phyloP scores from a whole-genome alignment of 2,797 vertebrate species.

The Brotula barbata region DNA sequence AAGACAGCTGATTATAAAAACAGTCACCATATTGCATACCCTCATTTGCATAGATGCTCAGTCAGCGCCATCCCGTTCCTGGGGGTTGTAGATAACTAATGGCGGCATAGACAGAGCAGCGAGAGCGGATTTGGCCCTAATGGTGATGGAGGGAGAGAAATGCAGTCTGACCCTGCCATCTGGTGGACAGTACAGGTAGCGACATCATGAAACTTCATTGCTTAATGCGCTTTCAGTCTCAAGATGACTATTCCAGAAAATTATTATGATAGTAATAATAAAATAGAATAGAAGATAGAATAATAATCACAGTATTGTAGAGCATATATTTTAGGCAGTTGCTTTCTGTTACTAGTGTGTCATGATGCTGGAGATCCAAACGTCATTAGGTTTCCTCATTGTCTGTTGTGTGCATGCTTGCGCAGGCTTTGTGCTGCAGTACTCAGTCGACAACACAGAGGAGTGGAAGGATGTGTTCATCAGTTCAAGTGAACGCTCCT shows the following conservation, averaged over 20 bases:
- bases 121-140: constrained; percentile 24
- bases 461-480: constrained; percentile 98
- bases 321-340: too few species aligned
- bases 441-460: constrained; percentile 97
- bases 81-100: constrained; percentile 72
- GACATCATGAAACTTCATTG: not conserved
- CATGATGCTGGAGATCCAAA: too few species aligned
- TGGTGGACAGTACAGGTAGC: constrained; percentile 49
- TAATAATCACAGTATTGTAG: too few species aligned
- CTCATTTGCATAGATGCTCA: constrained; percentile 71
- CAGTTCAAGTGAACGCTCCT: constrained; percentile 92
- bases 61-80: constrained; percentile 70
- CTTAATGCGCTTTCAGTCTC: too few species aligned
- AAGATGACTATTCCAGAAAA: too few species aligned
- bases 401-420: not conserved
- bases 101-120: constrained; percentile 55
- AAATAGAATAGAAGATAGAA: too few species aligned
- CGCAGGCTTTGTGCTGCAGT: constrained; percentile 94
- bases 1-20: constrained; percentile 52
- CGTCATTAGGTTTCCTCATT: too few species aligned
- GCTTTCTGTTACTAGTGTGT: too few species aligned
- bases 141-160: not conserved
- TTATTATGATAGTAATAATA: too few species aligned
- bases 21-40: constrained; percentile 59
- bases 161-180: constrained; percentile 51